A percentile compares a stretch with the other conserved stretches of the same genome.
Conservation (phyloP, 1,140 invertebrate species). For the Lamellibrachia luymesi region DNA sequence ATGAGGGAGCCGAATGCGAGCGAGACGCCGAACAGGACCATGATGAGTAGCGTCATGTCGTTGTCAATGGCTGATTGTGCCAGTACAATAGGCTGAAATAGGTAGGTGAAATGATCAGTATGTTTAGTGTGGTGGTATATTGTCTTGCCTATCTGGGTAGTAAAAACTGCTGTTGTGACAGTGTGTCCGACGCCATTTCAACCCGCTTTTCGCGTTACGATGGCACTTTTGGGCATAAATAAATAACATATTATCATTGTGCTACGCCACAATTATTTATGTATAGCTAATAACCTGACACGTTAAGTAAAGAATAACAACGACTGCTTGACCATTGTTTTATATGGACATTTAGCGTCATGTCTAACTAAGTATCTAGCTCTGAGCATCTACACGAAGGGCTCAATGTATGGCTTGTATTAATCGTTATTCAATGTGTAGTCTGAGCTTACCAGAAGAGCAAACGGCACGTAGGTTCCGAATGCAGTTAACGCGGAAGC, state of each 20-base stretch:
- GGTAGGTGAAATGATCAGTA: neutral
- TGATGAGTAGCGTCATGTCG: neutral
- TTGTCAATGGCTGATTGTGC: neutral
- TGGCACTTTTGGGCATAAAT: neutral
- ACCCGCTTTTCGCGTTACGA: neutral
- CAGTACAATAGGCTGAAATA: neutral
- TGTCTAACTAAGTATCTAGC: neutral
- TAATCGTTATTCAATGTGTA: no score
- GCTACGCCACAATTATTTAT: no score
- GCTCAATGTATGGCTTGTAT: no score
- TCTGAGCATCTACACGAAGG: no score
- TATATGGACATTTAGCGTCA: neutral
- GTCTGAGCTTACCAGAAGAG: neutral
- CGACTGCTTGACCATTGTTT: neutral
- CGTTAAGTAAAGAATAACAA: no score
- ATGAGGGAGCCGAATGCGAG: constrained; percentile 2
- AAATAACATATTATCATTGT: neutral
- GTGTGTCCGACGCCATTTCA: neutral
- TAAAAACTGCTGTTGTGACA: neutral
- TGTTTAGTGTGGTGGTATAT: neutral
- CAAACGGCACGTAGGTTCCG: constrained; percentile 13
- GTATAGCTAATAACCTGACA: no score
- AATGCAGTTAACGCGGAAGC: neutral
- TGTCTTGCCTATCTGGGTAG: neutral
- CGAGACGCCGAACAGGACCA: constrained; percentile 2